phyloP scores from a whole-genome alignment of 2,113 vertebrate genomes.

The Apodemus sylvaticus region DNA sequence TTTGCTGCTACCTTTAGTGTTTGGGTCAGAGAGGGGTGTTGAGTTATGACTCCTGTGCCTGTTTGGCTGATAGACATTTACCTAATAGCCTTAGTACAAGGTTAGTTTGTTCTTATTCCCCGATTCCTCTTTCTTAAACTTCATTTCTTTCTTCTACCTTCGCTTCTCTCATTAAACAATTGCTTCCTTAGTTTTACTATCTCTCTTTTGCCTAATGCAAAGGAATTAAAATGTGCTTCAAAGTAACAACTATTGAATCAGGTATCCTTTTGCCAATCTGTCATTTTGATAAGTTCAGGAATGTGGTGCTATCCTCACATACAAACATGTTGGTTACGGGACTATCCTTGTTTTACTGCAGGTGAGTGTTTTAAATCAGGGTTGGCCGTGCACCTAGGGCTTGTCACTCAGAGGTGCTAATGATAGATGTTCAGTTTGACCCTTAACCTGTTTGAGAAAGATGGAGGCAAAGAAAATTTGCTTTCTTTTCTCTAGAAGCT shows the following conservation, averaged over 20 bases:
- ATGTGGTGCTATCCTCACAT: constrained; percentile 34
- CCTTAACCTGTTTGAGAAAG: constrained; percentile 53
- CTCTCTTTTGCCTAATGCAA: constrained; percentile 22
- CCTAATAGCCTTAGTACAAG: constrained; percentile 50
- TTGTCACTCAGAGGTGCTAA: constrained; percentile 76
- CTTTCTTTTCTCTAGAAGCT: constrained; percentile 16
- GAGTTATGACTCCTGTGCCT: constrained; percentile 79
- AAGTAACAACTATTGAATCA: constrained; percentile 48
- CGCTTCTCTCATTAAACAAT: too few species aligned
- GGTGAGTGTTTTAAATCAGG: constrained; percentile 66
- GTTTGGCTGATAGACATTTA: constrained; percentile 67
- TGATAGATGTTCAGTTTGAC: constrained; percentile 79
- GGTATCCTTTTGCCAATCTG: constrained; percentile 45
- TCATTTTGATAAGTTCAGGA: background rate
- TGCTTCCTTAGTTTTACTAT: constrained; percentile 45
- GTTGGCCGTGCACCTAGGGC: constrained; percentile 58
- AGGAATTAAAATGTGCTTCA: constrained; percentile 33
- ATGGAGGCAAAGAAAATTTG: constrained; percentile 54
- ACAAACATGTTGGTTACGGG: constrained; percentile 66
- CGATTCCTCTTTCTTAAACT: constrained; percentile 29
- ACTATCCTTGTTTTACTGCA: constrained; percentile 57
- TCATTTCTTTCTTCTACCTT: constrained; percentile 63
- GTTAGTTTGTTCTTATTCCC: constrained; percentile 42
- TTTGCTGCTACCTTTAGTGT: constrained; percentile 79
- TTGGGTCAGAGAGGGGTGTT: constrained; percentile 55